These are phyloP conservation scores for Pelobates cultripes DNA, from an alignment of 2,797 vertebrate species.

Conservation along the genomic window DNA sequence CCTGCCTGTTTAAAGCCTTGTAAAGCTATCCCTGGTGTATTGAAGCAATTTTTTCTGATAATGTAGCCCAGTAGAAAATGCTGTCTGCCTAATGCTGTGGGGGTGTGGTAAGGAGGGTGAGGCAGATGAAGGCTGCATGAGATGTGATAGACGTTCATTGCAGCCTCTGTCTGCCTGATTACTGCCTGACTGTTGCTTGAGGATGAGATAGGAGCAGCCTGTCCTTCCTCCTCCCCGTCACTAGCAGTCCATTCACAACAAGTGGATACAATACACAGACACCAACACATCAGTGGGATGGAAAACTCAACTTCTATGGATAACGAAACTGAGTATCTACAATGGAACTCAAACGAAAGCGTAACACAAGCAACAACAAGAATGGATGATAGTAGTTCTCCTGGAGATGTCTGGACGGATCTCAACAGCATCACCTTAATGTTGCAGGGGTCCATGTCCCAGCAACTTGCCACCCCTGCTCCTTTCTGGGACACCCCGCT, in stretches of 20 bases:
- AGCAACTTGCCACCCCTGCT: not conserved
- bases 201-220: constrained; percentile 52
- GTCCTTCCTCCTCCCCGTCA: constrained; percentile 22
- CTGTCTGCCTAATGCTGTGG: constrained; percentile 20
- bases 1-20: not conserved
- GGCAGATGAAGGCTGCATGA: constrained; percentile 27
- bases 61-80: not conserved
- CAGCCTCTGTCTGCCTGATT: constrained; percentile 41
- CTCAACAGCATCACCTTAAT: constrained; percentile 6
- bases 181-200: constrained; percentile 50
- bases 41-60: not conserved
- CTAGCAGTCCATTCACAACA: constrained; percentile 42
- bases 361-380: constrained; percentile 7
- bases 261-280: constrained; percentile 3
- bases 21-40: not conserved
- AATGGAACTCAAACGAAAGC: constrained; percentile 21
- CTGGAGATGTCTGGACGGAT: constrained; percentile 27
- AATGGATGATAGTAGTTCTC: not conserved
- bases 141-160: constrained; percentile 47
- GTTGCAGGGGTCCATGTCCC: not conserved
- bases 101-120: constrained; percentile 47
- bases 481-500: constrained; percentile 78
- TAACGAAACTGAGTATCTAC: constrained; percentile 3
- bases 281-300: not conserved
- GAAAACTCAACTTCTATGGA: constrained; percentile 42